phyloP scores from a whole-genome alignment of 1,140 invertebrate genomes.

The Zaprionus davidi region DNA sequence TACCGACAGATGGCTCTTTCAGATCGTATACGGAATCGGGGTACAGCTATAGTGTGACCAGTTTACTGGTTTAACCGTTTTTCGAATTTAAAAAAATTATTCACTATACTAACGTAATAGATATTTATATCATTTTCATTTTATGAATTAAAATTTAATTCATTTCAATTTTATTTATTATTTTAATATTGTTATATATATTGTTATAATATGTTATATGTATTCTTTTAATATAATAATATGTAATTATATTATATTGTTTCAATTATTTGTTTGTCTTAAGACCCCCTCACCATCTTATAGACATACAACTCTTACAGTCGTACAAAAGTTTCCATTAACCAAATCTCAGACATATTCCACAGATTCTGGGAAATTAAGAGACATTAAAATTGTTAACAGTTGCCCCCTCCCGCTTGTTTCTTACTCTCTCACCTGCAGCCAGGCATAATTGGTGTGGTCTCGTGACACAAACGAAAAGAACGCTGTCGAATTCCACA shows the following conservation, averaged over 20 bases:
- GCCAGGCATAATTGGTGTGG: conserved; percentile 14
- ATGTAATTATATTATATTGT: too few relatives aligned
- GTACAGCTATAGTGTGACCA: conserved; percentile 18
- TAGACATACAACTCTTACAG: conserved; percentile 37
- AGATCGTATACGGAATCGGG: neutral
- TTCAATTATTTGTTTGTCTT: too few relatives aligned
- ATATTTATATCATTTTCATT: too few relatives aligned
- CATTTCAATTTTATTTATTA: too few relatives aligned
- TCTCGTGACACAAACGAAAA: conserved; percentile 68
- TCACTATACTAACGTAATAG: too few relatives aligned
- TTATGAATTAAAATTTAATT: too few relatives aligned
- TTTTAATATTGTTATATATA: too few relatives aligned
- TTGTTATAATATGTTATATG: too few relatives aligned
- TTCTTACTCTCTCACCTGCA: neutral
- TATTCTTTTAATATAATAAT: too few relatives aligned
- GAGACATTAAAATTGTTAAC: conserved; percentile 61
- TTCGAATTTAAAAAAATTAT: neutral
- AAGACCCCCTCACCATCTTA: neutral
- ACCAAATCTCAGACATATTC: conserved; percentile 52
- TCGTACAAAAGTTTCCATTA: conserved; percentile 72
- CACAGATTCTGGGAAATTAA: conserved; percentile 62
- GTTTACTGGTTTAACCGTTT: neutral
- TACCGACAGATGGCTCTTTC: conserved; percentile 13
- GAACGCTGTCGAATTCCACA: neutral
- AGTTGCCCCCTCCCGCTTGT: neutral